Evolutionary conservation across 2,113 vertebrate species (phyloP), one percentile per base, ranked within the genome.

Genomic region (Pseudorhombus dupliciocellatus): DNA sequence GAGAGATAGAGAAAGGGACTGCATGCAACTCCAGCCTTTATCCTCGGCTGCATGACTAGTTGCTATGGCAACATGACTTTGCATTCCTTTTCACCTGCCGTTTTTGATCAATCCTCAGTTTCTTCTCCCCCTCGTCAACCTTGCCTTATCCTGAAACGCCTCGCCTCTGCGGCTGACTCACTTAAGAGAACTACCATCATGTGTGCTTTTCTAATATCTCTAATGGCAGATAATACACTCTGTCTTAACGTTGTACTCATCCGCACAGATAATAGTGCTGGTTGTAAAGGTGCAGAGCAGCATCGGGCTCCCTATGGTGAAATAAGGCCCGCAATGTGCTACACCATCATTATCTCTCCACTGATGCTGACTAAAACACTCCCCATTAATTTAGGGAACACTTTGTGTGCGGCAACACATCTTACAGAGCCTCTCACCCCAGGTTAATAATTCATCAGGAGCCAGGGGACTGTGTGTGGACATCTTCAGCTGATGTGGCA

Each of bases 41-140:
- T 85, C 77, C 81, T 77, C 58, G 65, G 75, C 76, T 92, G 83
- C 85, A 87, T 76, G 72, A 79, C 85, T 75, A 86, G 92, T 94
- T 94, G 89, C 92, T 91, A 93, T 93, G 78, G 90, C 89, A 91
- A 93, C 91, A 50, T 92, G 88, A 91, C 90, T 91, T 91, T 57
- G 86, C 90, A 92, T 93, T 92, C 88, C 89, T 88, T 85, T 89
- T 92, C 92, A 92, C 90, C 92, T 92, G 90, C 87, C 80, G 74
- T 89, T 92, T 93, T 89, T 91, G 84, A 91, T 92, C 87, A 89
- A 74, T 91, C 85, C 77, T 87, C 24, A 63, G 66, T 89, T 77
- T 77, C 57, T 77, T 71, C 18, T 78, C 77, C 87, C 60, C 72
- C 79, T 85, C 30, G 26, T 62, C 55, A 75, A 70, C 73, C 79